Conservation (phyloP, 2,797 vertebrate species). For the Propithecus perrieri region DNA sequence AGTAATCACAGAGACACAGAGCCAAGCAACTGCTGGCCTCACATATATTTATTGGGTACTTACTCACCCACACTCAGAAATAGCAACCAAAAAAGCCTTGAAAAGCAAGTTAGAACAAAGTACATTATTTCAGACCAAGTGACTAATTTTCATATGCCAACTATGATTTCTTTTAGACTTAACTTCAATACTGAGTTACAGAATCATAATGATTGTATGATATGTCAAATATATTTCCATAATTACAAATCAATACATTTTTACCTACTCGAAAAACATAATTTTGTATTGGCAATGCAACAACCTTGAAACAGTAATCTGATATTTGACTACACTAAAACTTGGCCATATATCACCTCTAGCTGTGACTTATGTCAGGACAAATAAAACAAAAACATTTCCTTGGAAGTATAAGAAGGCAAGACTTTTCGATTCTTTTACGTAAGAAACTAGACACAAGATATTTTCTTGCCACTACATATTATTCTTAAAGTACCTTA, state of each 20-base stretch:
- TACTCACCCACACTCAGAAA: background rate
- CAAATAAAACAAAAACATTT: constrained; percentile 26
- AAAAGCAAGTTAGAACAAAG: background rate
- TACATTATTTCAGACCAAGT: background rate
- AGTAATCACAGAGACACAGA: background rate
- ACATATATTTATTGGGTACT: background rate
- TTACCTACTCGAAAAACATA: background rate
- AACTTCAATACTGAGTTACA: constrained; percentile 16
- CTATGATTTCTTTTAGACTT: constrained; percentile 34
- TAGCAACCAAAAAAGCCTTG: background rate
- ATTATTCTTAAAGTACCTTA: constrained; percentile 68
- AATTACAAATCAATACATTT: background rate
- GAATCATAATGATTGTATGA: background rate
- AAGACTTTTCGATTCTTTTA: background rate
- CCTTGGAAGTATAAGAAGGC: background rate
- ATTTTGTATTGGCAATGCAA: background rate
- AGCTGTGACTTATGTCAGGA: background rate
- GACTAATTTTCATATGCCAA: constrained; percentile 8
- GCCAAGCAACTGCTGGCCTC: background rate
- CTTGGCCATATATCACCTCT: background rate
- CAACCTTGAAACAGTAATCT: background rate
- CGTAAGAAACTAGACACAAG: background rate
- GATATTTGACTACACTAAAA: constrained; percentile 1
- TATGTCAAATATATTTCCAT: background rate
- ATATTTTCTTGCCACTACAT: constrained; percentile 52